Evolutionary conservation across 2,113 vertebrate species (phyloP).

Genomic region (Zosterops hypoxanthus): DNA sequence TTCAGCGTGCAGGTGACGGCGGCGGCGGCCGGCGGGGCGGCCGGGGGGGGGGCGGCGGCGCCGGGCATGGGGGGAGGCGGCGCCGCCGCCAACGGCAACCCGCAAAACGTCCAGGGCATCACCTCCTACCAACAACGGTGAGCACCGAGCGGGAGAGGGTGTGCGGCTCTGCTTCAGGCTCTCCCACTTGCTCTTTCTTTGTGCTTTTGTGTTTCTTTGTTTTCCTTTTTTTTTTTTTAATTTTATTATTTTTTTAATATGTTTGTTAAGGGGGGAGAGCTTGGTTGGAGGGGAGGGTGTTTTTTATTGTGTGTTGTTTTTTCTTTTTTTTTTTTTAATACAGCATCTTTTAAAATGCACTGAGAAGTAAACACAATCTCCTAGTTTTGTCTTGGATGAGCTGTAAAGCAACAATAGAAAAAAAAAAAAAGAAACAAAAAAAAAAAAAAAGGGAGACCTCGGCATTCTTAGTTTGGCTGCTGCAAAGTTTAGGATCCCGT

Average conservation of each 20-base stretch:
- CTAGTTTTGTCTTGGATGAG: conserved; percentile 44
- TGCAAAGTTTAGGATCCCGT: conserved; percentile 78
- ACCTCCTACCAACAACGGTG: conserved; percentile 96
- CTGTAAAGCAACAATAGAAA: conserved; percentile 32
- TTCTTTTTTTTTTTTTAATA: background rate
- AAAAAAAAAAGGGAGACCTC: conserved; percentile 14
- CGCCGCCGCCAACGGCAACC: conserved; percentile 89
- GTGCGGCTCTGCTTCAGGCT: conserved; percentile 45
- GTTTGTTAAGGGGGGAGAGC: background rate
- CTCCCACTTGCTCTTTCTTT: conserved; percentile 69
- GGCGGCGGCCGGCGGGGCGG: conserved; percentile 73
- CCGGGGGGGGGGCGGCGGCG: conserved; percentile 87
- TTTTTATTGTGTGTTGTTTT: background rate
- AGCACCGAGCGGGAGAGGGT: conserved; percentile 64
- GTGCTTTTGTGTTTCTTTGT: conserved; percentile 52
- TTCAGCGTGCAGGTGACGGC: background rate
- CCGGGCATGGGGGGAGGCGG: conserved; percentile 86
- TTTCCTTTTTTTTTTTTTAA: background rate
- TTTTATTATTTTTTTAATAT: background rate
- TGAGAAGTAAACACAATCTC: conserved; percentile 60
- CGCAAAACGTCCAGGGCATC: conserved; percentile 92
- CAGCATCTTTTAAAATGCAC: conserved; percentile 61
- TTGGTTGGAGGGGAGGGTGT: background rate
- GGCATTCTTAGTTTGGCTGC: conserved; percentile 36
- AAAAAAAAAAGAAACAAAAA: background rate